Conservation (phyloP, 2,888 invertebrate genomes). For the Parnassius orleans region DNA sequence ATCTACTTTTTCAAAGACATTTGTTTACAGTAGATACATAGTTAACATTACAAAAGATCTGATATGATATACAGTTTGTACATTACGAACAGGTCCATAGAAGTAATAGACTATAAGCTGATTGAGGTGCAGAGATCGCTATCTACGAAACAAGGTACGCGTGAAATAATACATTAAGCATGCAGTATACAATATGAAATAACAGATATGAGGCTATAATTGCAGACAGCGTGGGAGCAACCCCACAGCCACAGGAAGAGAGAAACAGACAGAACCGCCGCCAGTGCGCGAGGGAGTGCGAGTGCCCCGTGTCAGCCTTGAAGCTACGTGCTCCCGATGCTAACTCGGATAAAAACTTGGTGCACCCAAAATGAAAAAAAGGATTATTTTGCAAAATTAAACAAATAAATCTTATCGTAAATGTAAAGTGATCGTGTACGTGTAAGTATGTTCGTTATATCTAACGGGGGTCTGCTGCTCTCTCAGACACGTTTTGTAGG, state of each 20-base stretch:
- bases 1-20: slow-evolving; percentile 1
- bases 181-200: slow-evolving; percentile 24
- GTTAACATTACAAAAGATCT: slow-evolving; percentile 6
- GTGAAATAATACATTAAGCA: slow-evolving; percentile 19
- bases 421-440: slow-evolving; percentile 75
- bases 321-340: slow-evolving; percentile 72
- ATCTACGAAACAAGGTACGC: slow-evolving; percentile 23
- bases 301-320: slow-evolving; percentile 73
- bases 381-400: slow-evolving; percentile 36
- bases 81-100: slow-evolving; percentile 7
- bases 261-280: slow-evolving; percentile 81
- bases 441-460: slow-evolving; percentile 62
- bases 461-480: slow-evolving; percentile 82
- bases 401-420: slow-evolving; percentile 59
- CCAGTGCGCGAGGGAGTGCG: slow-evolving; percentile 74
- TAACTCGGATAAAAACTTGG: slow-evolving; percentile 57
- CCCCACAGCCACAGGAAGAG: slow-evolving; percentile 81
- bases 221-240: slow-evolving; percentile 69
- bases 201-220: slow-evolving; percentile 51
- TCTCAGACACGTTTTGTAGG: slow-evolving; percentile 81
- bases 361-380: slow-evolving; percentile 65
- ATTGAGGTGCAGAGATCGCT: slow-evolving; percentile 14
- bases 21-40: slow-evolving; percentile 5
- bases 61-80: slow-evolving; percentile 2
- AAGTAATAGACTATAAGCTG: slow-evolving; percentile 8